Evolutionary conservation across 2,797 vertebrate genomes (phyloP).

Genomic region (Cetoscarus ocellatus): DNA sequence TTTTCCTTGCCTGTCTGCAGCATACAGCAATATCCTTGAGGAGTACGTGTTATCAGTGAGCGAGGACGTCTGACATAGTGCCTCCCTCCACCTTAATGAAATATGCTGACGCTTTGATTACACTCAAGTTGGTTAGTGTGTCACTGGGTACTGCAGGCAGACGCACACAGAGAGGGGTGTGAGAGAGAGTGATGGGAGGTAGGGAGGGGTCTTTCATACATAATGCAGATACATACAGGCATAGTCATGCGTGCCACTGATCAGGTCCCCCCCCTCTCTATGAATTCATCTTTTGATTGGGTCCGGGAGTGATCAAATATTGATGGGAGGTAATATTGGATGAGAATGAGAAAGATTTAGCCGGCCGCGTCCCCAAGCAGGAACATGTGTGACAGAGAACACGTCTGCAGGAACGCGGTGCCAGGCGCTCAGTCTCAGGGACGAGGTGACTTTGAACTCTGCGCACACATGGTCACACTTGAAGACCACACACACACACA

Average conservation of each 20-base stretch:
- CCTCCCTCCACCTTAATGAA: slow-evolving; percentile 74
- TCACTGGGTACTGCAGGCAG: slow-evolving; percentile 63
- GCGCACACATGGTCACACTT: slow-evolving; percentile 51
- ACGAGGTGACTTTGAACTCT: slow-evolving; percentile 85
- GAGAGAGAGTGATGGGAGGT: slow-evolving; percentile 12
- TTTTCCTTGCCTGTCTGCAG: slow-evolving; percentile 35
- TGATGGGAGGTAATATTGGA: slow-evolving; percentile 77
- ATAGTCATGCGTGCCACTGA: slow-evolving; percentile 77
- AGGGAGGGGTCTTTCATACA: slow-evolving; percentile 71
- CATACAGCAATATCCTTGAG: slow-evolving; percentile 72
- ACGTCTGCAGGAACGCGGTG: slow-evolving; percentile 49
- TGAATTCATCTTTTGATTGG: slow-evolving; percentile 82
- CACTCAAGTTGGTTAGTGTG: slow-evolving; percentile 80
- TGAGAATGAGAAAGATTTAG: slow-evolving; percentile 65
- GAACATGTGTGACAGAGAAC: slow-evolving; percentile 48
- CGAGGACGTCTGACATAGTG: slow-evolving; percentile 63
- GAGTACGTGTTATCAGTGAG: slow-evolving; percentile 64
- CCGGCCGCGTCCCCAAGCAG: slow-evolving; percentile 27
- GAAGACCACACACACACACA: slow-evolving; percentile 17
- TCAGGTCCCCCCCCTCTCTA: slow-evolving; percentile 65
- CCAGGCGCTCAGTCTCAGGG: slow-evolving; percentile 71
- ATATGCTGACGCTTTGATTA: slow-evolving; percentile 80
- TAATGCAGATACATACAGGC: slow-evolving; percentile 79
- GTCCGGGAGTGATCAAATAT: slow-evolving; percentile 81
- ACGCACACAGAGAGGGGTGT: slow-evolving; percentile 35